Percentiles rank a stretch among this genome's conserved stretches.
phyloP scores from a whole-genome alignment of 92 coral and sea anemone genomes.

The Phymanthus crucifer region DNA sequence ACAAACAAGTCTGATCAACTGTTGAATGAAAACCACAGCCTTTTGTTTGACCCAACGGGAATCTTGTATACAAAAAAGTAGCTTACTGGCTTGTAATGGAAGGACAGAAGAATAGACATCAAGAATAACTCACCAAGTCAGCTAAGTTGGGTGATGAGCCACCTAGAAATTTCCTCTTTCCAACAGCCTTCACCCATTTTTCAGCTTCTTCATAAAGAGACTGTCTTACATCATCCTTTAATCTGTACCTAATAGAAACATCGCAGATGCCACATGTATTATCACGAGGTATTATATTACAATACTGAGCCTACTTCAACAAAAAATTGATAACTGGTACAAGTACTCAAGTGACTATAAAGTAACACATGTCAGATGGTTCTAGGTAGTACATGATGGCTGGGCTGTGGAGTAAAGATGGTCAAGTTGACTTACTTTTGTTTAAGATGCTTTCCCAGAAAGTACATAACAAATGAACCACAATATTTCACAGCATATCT shows the following conservation, averaged over 20 bases:
- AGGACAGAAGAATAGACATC: no score
- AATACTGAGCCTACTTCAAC: not conserved
- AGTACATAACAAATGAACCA: conserved; percentile 88
- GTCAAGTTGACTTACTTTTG: conserved; percentile 67
- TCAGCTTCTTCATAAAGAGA: conserved; percentile 93
- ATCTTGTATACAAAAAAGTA: not conserved
- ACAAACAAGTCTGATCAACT: no score
- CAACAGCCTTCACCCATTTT: conserved; percentile 91
- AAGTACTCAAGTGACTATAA: no score
- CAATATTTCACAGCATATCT: conserved; percentile 74
- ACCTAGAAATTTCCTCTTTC: conserved; percentile 89
- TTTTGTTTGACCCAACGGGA: no score
- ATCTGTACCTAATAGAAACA: conserved; percentile 53
- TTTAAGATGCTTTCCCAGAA: conserved; percentile 88
- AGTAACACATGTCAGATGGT: no score
- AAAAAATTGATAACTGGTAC: no score
- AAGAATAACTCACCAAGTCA: conserved; percentile 68
- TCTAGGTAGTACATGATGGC: no score
- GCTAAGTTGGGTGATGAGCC: conserved; percentile 94
- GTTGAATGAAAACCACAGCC: no score
- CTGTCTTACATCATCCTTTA: conserved; percentile 90
- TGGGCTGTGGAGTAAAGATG: no score
- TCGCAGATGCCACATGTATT: no score
- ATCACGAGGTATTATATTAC: no score
- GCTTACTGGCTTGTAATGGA: no score